Conservation (phyloP, 2,888 invertebrate species). For the Lasioglossum malachurum region DNA sequence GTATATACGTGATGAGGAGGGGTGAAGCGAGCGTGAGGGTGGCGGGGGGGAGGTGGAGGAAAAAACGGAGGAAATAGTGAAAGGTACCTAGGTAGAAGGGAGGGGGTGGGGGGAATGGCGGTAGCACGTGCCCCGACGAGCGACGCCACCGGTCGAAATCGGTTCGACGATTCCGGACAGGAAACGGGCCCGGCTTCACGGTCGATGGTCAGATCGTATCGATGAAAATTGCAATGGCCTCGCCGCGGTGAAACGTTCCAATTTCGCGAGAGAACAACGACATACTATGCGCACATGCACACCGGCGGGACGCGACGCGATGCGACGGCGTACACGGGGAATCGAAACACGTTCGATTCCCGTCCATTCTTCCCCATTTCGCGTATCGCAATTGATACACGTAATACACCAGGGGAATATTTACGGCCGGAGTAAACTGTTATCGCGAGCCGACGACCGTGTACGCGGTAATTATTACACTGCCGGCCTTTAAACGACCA, state of each 20-base stretch:
- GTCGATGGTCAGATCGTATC: constrained; percentile 76
- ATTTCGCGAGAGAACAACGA: constrained; percentile 65
- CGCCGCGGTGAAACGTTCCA: constrained; percentile 67
- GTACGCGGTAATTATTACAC: constrained; percentile 24
- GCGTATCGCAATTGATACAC: constrained; percentile 42
- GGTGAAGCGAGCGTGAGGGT: neutral
- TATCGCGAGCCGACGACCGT: constrained; percentile 4
- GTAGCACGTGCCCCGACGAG: constrained; percentile 56
- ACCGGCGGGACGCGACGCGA: constrained; percentile 3
- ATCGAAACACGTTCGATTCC: constrained; percentile 47
- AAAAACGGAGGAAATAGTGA: neutral
- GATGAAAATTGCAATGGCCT: constrained; percentile 76
- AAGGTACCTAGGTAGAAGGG: neutral
- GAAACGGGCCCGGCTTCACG: constrained; percentile 81
- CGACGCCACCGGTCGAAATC: constrained; percentile 64
- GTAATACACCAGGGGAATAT: constrained; percentile 30
- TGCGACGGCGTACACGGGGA: constrained; percentile 16
- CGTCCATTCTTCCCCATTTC: constrained; percentile 17
- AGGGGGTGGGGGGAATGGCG: constrained; percentile 32
- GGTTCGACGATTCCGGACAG: constrained; percentile 75
- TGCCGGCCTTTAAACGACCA: neutral
- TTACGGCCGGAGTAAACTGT: constrained; percentile 19
- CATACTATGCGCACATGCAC: constrained; percentile 31
- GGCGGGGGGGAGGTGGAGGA: neutral
- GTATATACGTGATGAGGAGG: neutral